Base-by-base conservation (phyloP, 2,888 invertebrate species). In the Eustalomyia histrio region DNA sequence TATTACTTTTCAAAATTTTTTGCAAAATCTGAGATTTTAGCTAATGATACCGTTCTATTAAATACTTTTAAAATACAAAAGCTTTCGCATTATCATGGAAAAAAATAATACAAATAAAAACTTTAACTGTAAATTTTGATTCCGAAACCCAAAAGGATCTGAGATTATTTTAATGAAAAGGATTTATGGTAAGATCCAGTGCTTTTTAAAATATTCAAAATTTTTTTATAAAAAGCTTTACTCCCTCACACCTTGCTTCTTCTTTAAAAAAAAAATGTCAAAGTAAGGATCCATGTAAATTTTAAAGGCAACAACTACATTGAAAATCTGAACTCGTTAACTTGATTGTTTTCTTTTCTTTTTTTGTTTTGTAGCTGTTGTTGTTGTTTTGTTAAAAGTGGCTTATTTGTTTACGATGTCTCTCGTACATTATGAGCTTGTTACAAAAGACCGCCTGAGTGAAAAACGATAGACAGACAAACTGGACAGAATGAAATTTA, bases 331-430 rank as follows among this genome's bases (percentile, higher is more conserved):
- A 78, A 78, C 82, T 82, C 79, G 79, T 79, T 79, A 82, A 76
- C 73, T 78, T 81, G 69, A 81, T 75, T 81, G 76, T 80, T 50
- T 17, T 50, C 17, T 80, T 50, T 17, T 50, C 17, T 21, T 43
- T 68, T 39, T 14, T 9, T 9, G 55, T 12, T 16, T 29, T 24
- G n/a, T 57, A 60, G 58, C 29, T 67, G 52, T 39, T 53, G 64
- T 63, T 74, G 21, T 16, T 29, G 47, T 60, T 72, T 58, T 60
- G 63, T 69, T 76, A 76, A 79, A 29, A 79, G 78, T 76, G 79
- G 73, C 82, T 82, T 80, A 83, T 83, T 80, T 83, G 80, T 80
- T 83, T 80, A 76, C 81, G 69, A 74, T 79, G 72, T 64, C 65
- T 72, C 67, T 58, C 79, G 60, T 79, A 75, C 76, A 61, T 72